Evolutionary conservation across 2,797 vertebrate genomes (phyloP).

Genomic region (Sarcophilus harrisii): DNA sequence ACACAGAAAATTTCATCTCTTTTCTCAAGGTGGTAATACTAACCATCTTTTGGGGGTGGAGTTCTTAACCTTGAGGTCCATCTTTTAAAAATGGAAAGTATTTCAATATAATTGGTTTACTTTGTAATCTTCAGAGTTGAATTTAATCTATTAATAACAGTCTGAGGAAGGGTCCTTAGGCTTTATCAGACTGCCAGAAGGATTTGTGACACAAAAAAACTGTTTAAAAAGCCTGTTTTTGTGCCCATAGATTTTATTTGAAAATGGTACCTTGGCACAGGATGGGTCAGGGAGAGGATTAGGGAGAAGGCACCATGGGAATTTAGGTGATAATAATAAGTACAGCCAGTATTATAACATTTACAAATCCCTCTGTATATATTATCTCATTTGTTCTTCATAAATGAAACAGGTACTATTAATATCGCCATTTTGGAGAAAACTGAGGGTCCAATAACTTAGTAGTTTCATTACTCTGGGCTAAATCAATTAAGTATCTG

Average conservation of each 20-base stretch:
- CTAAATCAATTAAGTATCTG: too few species aligned
- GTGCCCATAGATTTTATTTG: neutral
- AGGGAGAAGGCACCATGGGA: neutral
- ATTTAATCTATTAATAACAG: neutral
- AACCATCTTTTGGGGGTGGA: conserved; percentile 2
- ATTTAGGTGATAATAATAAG: neutral
- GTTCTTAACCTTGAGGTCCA: conserved; percentile 36
- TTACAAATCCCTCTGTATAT: neutral
- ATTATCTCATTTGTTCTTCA: neutral
- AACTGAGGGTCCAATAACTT: neutral
- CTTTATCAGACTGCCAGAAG: neutral
- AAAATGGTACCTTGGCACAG: neutral
- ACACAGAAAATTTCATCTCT: conserved; percentile 37
- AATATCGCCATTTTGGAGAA: neutral
- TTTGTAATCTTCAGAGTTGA: neutral
- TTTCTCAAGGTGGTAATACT: conserved; percentile 47
- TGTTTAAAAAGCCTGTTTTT: neutral
- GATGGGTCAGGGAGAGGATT: neutral
- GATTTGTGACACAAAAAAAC: neutral
- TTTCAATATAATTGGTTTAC: neutral
- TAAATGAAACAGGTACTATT: neutral
- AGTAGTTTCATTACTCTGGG: too few species aligned
- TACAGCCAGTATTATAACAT: neutral
- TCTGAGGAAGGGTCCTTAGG: neutral
- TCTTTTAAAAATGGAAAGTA: conserved; percentile 10